These are phyloP conservation scores for Myathropa florea DNA, from an alignment of 2,888 invertebrate genomes.

Conservation along the genomic window DNA sequence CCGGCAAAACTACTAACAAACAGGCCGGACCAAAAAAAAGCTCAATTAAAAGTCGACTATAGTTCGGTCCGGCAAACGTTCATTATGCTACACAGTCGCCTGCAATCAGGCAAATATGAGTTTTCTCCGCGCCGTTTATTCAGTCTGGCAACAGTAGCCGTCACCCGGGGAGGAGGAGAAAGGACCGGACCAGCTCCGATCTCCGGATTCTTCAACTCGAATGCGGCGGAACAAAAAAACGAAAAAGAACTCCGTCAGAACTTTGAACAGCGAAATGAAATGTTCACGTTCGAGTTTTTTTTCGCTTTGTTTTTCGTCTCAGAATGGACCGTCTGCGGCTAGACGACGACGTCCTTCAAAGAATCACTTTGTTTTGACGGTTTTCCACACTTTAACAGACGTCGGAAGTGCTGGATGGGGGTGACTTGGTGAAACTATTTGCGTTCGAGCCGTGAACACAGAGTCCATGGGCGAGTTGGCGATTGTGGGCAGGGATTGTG, in stretches of 20 bases:
- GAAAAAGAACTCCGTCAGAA: background rate
- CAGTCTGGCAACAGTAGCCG: constrained; percentile 24
- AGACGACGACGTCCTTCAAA: constrained; percentile 56
- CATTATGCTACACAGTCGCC: constrained; percentile 24
- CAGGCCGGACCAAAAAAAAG: background rate
- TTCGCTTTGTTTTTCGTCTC: background rate
- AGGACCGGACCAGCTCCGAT: no score
- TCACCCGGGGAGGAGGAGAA: background rate
- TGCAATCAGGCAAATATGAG: constrained; percentile 39
- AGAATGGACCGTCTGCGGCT: constrained; percentile 30
- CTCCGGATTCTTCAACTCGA: background rate
- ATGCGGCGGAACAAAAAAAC: background rate
- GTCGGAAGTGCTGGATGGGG: background rate
- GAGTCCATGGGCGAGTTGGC: background rate
- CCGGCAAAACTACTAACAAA: background rate
- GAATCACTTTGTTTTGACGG: constrained; percentile 58
- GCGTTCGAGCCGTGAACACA: background rate
- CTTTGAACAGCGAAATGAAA: constrained; percentile 30
- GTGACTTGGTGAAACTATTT: background rate
- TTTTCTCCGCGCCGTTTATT: constrained; percentile 17
- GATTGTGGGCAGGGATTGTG: background rate
- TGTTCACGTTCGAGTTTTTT: background rate
- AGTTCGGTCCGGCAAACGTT: background rate
- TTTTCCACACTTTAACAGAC: constrained; percentile 19
- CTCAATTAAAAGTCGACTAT: constrained; percentile 24